Conservation (phyloP, 2,888 invertebrate genomes). For the Bellardia bayeri region DNA sequence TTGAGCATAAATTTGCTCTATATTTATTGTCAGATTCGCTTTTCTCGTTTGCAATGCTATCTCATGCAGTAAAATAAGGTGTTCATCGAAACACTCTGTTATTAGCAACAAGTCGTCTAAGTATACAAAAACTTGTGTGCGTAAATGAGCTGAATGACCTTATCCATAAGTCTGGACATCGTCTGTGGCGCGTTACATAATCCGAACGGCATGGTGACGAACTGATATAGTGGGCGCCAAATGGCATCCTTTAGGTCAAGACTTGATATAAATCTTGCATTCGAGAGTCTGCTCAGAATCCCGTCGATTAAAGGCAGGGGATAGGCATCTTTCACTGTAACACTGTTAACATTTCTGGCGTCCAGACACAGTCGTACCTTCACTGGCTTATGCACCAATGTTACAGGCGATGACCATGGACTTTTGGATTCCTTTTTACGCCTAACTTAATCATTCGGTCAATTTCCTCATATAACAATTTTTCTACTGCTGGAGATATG, state of each 20-base stretch:
- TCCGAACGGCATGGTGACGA: neutral
- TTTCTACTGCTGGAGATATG: neutral
- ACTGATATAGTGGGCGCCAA: neutral
- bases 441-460: neutral
- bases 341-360: too few relatives aligned
- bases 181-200: neutral
- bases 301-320: too few relatives aligned
- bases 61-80: neutral
- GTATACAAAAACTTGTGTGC: neutral
- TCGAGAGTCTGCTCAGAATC: too few relatives aligned
- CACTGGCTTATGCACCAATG: neutral
- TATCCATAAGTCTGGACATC: slow-evolving; percentile 16
- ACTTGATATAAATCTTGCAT: too few relatives aligned
- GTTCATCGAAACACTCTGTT: neutral
- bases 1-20: neutral
- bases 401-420: neutral
- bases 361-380: neutral
- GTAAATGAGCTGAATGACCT: slow-evolving; percentile 15
- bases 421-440: slow-evolving; percentile 7
- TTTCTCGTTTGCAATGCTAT: slow-evolving; percentile 11
- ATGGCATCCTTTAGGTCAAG: too few relatives aligned
- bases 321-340: too few relatives aligned
- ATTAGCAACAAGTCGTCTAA: neutral
- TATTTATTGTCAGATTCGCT: neutral
- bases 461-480: neutral